These are phyloP conservation scores for Charaxes varanes DNA, from an alignment of 1,140 invertebrate species.

Conservation along the genomic window DNA sequence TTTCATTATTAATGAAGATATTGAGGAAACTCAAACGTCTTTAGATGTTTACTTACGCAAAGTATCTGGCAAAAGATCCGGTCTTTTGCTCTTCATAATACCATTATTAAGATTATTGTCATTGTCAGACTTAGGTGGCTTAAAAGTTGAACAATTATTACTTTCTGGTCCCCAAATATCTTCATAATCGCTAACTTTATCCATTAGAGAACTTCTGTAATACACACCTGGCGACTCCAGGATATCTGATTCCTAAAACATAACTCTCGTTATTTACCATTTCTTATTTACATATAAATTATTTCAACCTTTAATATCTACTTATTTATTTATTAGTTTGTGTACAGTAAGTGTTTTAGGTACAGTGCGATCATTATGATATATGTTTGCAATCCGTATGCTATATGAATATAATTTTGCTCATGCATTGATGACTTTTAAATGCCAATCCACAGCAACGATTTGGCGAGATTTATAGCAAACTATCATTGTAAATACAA, in stretches of 20 bases:
- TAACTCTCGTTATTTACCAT: not conserved
- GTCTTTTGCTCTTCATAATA: slow-evolving; percentile 74
- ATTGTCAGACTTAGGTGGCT: slow-evolving; percentile 71
- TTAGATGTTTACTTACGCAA: slow-evolving; percentile 74
- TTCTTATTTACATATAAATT: not conserved
- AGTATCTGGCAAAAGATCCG: slow-evolving; percentile 80
- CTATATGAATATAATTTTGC: no score
- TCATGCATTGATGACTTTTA: slow-evolving; percentile 11
- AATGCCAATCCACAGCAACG: slow-evolving; percentile 11
- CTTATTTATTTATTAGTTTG: not conserved
- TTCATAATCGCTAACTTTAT: slow-evolving; percentile 96
- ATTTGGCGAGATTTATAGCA: slow-evolving; percentile 15
- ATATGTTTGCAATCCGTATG: slow-evolving; percentile 8
- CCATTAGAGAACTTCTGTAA: slow-evolving; percentile 88
- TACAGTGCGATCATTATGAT: slow-evolving; percentile 12
- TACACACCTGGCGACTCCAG: slow-evolving; percentile 87
- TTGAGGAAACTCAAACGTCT: not conserved
- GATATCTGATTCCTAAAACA: slow-evolving; percentile 87
- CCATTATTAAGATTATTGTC: slow-evolving; percentile 71
- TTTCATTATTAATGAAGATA: not conserved
- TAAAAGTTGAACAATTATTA: slow-evolving; percentile 76
- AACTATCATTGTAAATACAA: slow-evolving; percentile 10
- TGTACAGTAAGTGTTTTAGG: not conserved
- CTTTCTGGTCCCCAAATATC: slow-evolving; percentile 91
- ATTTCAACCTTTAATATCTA: not conserved